These are phyloP conservation scores for Cephus runcator DNA, from an alignment of 2,888 invertebrate species.

Conservation along the genomic window DNA sequence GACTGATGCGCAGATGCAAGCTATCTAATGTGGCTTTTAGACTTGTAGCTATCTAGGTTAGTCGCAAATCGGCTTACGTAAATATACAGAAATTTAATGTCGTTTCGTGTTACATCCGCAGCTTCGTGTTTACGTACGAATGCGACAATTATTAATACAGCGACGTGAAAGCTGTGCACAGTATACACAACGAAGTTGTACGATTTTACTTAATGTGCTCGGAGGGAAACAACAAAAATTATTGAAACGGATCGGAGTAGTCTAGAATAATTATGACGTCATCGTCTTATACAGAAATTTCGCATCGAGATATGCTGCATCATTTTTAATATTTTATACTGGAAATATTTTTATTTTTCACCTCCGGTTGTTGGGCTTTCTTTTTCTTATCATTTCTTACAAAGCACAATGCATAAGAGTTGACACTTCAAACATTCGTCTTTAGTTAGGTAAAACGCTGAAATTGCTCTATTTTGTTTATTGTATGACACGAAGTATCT, in stretches of 20 bases:
- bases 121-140: no score
- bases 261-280: background rate
- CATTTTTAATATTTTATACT: background rate
- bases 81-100: background rate
- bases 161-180: no score
- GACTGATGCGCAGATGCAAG: background rate
- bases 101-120: no score
- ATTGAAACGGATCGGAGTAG: background rate
- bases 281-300: background rate
- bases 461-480: no score
- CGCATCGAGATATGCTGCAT: background rate
- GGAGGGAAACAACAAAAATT: background rate
- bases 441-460: no score
- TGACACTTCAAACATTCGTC: no score
- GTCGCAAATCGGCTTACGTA: background rate
- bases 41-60: background rate
- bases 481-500: no score
- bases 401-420: no score
- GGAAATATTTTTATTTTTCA: background rate
- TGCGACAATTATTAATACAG: no score
- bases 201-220: background rate
- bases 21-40: background rate
- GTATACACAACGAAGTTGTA: background rate
- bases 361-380: no score
- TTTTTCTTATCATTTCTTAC: no score